These are phyloP conservation scores for Pantelozetes paolii DNA, from an alignment of 2,888 invertebrate genomes.

Conservation along the genomic window DNA sequence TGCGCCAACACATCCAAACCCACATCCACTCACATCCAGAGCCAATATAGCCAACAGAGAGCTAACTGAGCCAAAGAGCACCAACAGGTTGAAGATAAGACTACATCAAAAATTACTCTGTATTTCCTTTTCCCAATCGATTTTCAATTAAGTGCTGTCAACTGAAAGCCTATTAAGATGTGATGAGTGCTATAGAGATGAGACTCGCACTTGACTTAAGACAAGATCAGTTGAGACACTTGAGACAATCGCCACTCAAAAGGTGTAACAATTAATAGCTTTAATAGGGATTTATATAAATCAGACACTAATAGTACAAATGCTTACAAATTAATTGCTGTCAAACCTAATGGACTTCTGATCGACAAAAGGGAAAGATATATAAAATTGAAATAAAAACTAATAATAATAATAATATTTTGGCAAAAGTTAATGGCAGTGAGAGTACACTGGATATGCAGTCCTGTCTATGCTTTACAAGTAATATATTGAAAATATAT, in stretches of 20 bases:
- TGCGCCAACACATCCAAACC: constrained; percentile 5
- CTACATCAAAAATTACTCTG: constrained; percentile 34
- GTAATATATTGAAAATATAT: constrained; percentile 1
- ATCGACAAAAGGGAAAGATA: not conserved
- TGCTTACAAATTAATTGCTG: not conserved
- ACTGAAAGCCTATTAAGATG: not conserved
- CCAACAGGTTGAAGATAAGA: constrained; percentile 37
- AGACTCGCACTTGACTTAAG: not conserved
- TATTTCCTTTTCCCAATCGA: constrained; percentile 39
- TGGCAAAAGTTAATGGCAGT: constrained; percentile 23
- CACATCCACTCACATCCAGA: not conserved
- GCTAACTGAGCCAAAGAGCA: not conserved
- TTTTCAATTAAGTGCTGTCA: constrained; percentile 34
- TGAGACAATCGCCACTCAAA: constrained; percentile 11
- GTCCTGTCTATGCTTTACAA: not conserved
- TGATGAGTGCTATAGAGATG: not conserved
- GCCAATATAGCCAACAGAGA: no score
- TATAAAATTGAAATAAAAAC: not conserved
- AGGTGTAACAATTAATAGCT: constrained; percentile 27
- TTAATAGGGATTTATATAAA: constrained; percentile 1
- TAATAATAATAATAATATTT: not conserved
- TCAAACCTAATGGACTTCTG: not conserved
- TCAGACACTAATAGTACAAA: not conserved
- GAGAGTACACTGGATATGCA: not conserved
- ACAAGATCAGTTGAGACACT: not conserved